phyloP scores from a whole-genome alignment of 2,797 vertebrate genomes.

The Sebastolobus altivelis region DNA sequence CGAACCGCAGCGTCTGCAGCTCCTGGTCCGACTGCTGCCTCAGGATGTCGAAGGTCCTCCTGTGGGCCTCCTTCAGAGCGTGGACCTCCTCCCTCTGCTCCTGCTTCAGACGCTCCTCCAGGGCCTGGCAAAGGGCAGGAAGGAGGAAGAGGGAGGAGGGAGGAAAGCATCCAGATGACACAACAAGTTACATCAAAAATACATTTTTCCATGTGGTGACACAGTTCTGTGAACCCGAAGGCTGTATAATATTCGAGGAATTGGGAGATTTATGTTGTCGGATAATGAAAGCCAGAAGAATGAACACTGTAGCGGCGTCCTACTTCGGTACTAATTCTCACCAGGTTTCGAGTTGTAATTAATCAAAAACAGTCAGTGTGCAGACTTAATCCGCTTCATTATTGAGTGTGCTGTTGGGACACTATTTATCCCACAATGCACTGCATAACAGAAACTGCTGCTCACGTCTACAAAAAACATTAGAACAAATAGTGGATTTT shows the following conservation, averaged over 20 bases:
- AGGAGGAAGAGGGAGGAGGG: neutral
- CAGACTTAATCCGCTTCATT: constrained; percentile 1
- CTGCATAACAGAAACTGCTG: neutral
- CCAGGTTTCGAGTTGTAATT: too few relatives aligned
- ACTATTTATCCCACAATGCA: neutral
- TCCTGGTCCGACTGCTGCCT: constrained; percentile 95
- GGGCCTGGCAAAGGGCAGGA: constrained; percentile 81
- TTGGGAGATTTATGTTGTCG: neutral
- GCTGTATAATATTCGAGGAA: neutral
- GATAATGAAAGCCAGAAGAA: neutral
- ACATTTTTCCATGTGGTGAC: neutral
- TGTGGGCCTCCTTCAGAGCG: constrained; percentile 93
- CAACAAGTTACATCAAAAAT: neutral
- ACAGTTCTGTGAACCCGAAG: neutral
- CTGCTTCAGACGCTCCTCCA: constrained; percentile 94
- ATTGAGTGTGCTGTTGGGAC: neutral
- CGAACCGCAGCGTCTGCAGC: constrained; percentile 95
- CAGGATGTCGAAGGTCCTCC: constrained; percentile 94
- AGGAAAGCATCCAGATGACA: neutral
- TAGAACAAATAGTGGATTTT: neutral
- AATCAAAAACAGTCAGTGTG: neutral
- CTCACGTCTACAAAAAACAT: neutral
- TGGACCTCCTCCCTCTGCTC: constrained; percentile 95
- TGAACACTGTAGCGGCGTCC: neutral
- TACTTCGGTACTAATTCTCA: neutral